phyloP scores from a whole-genome alignment of 2,113 vertebrate genomes.

The Egretta garzetta region DNA sequence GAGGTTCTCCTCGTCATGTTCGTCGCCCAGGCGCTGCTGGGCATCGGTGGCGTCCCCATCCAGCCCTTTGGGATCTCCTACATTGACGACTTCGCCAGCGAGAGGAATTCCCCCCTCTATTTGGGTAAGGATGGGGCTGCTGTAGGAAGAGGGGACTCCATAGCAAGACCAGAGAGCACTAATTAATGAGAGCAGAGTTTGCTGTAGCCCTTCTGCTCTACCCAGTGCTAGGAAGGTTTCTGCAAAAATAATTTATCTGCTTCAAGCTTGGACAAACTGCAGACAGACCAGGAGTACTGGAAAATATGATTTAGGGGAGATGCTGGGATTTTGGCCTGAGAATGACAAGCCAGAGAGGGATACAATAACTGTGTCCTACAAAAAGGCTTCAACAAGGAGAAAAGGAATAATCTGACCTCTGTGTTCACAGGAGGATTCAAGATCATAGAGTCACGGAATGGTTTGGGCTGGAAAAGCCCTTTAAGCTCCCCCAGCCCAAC shows the following conservation, averaged over 20 bases:
- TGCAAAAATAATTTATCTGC: background rate
- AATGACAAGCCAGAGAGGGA: background rate
- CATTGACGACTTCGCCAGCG: slow-evolving; percentile 90
- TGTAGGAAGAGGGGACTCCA: background rate
- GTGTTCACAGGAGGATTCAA: background rate
- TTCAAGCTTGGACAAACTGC: background rate
- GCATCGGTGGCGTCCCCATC: slow-evolving; percentile 87
- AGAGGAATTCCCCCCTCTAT: slow-evolving; percentile 91
- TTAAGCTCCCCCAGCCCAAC: too few species aligned
- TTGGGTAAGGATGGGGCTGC: slow-evolving; percentile 75
- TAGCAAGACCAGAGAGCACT: background rate
- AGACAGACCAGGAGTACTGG: background rate
- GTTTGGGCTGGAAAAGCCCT: too few species aligned
- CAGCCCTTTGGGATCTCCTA: slow-evolving; percentile 98
- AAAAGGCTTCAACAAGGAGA: background rate
- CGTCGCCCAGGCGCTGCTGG: slow-evolving; percentile 85
- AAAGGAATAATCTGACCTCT: background rate
- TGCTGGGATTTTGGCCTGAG: background rate
- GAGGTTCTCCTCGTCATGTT: slow-evolving; percentile 84
- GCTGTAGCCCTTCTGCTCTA: background rate
- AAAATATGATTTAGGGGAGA: background rate
- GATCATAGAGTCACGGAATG: too few species aligned
- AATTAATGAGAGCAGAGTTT: background rate
- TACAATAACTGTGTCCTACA: accelerated
- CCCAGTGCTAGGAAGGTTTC: background rate